phyloP scores from a whole-genome alignment of 2,113 vertebrate genomes.

The Gallinago paraguaiae region DNA sequence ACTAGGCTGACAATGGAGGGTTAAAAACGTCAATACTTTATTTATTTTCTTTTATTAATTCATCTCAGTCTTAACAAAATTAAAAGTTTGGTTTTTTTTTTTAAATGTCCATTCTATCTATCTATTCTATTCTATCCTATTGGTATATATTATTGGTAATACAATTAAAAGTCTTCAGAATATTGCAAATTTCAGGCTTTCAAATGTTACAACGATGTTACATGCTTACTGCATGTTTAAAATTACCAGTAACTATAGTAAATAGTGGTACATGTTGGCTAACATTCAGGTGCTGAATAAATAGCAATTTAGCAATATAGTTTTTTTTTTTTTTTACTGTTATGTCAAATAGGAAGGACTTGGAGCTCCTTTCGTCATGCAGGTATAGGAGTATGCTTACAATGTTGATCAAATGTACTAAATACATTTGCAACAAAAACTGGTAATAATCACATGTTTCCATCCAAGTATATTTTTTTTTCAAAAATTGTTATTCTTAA shows the following conservation, averaged over 20 bases:
- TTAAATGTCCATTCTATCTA: rapidly evolving
- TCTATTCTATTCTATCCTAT: background rate
- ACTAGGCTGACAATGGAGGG: background rate
- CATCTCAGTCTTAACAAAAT: background rate
- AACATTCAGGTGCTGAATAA: background rate
- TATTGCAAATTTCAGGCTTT: background rate
- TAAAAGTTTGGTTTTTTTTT: background rate
- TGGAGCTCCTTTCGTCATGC: background rate
- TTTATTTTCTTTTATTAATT: background rate
- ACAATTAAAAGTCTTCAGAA: background rate
- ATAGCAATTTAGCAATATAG: background rate
- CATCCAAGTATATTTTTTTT: background rate
- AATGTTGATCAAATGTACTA: background rate
- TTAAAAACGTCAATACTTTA: background rate
- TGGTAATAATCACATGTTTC: background rate
- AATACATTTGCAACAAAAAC: background rate
- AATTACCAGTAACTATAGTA: background rate
- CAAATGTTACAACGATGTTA: background rate
- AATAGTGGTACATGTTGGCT: background rate
- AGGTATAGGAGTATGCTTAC: background rate
- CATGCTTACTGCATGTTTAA: background rate
- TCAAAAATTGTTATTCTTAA: background rate
- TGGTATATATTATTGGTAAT: rapidly evolving
- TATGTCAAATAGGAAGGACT: background rate
- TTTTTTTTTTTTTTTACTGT: background rate